These are phyloP conservation scores for Echiichthys vipera DNA, from an alignment of 2,797 vertebrate genomes.

Conservation along the genomic window DNA sequence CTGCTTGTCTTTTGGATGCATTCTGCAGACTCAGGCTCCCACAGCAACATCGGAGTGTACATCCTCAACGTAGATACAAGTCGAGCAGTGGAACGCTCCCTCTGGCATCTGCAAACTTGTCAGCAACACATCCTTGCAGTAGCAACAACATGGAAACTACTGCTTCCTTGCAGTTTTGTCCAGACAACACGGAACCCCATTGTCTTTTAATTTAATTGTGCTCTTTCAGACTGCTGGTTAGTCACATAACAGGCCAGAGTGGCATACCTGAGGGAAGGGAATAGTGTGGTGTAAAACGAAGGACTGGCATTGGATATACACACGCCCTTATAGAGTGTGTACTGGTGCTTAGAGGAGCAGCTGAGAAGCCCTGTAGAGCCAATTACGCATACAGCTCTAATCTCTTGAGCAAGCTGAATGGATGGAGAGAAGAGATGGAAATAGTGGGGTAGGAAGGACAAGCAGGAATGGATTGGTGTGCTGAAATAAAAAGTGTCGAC, in stretches of 20 bases:
- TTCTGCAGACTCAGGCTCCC: conserved; percentile 67
- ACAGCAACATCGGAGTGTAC: conserved; percentile 45
- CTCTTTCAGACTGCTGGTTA: conserved; percentile 57
- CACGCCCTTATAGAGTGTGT: conserved; percentile 20
- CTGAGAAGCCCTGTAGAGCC: conserved; percentile 68
- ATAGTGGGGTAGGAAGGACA: background rate
- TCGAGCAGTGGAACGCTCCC: conserved; percentile 42
- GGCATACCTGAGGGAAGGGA: conserved; percentile 66
- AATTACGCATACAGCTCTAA: conserved; percentile 72
- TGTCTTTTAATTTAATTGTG: conserved; percentile 72
- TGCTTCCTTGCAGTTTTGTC: conserved; percentile 50
- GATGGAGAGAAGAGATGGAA: conserved; percentile 16
- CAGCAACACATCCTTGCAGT: conserved; percentile 55
- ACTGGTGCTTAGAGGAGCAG: conserved; percentile 40
- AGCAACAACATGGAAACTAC: conserved; percentile 35
- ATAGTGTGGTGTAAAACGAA: conserved; percentile 14
- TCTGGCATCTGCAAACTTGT: conserved; percentile 63
- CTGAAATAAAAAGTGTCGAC: background rate
- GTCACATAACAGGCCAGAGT: conserved; percentile 41
- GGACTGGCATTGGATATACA: conserved; percentile 28
- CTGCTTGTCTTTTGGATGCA: conserved; percentile 52
- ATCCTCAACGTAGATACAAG: conserved; percentile 50
- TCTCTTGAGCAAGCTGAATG: conserved; percentile 55
- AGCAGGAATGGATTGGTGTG: conserved; percentile 3
- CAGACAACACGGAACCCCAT: conserved; percentile 61